phyloP scores from a whole-genome alignment of 2,113 vertebrate species.

The Chionis minor region DNA sequence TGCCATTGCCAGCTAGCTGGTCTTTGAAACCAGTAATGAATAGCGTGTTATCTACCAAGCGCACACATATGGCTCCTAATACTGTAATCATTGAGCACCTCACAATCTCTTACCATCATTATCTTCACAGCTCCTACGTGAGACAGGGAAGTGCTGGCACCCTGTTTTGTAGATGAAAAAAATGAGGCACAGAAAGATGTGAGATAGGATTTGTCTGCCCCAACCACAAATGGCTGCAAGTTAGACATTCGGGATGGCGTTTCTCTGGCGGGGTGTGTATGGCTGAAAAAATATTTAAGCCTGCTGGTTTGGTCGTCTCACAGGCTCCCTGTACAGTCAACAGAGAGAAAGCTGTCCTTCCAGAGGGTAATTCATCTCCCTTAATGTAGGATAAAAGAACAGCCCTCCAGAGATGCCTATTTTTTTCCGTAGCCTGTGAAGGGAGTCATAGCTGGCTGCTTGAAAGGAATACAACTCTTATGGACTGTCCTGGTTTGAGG shows the following conservation, averaged over 20 bases:
- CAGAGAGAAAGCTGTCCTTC: neutral
- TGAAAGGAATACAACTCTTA: neutral
- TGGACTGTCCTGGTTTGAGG: no score
- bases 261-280: neutral
- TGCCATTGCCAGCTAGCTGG: neutral
- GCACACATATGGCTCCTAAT: neutral
- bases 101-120: neutral
- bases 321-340: neutral
- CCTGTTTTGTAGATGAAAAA: neutral
- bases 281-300: neutral
- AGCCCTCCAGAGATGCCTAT: neutral
- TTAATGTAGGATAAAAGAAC: neutral
- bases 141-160: neutral
- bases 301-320: neutral
- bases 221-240: neutral
- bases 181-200: neutral
- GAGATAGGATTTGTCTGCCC: neutral
- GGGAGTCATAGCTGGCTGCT: neutral
- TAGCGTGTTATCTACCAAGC: neutral
- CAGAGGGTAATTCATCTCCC: neutral
- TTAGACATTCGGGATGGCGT: neutral
- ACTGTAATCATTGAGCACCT: neutral
- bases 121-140: neutral
- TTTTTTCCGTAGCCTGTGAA: neutral
- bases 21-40: neutral